Percentiles rank a stretch among this genome's conserved stretches.
Conservation (phyloP, 2,113 vertebrate genomes). For the Hippocampus zosterae region DNA sequence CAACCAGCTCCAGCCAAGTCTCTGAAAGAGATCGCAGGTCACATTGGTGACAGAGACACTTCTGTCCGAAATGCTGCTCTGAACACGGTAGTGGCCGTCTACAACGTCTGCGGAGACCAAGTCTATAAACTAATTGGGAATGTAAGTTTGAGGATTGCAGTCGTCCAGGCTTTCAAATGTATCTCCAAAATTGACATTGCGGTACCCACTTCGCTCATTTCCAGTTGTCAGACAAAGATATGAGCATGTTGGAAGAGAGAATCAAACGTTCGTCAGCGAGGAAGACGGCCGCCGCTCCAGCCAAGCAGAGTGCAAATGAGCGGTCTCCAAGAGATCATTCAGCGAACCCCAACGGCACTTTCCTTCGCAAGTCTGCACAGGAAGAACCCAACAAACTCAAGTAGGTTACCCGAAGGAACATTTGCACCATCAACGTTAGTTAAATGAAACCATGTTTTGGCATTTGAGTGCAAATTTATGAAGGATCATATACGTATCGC, state of each 20-base stretch:
- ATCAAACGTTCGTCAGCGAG: constrained; percentile 96
- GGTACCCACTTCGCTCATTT: background rate
- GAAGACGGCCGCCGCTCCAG: constrained; percentile 74
- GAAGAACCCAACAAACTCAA: constrained; percentile 95
- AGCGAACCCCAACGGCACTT: constrained; percentile 75
- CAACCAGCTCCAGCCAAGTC: constrained; percentile 92
- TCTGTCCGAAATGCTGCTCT: constrained; percentile 93
- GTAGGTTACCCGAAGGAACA: constrained; percentile 68
- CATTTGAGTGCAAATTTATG: background rate
- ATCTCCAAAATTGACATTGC: background rate
- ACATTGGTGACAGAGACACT: constrained; percentile 94
- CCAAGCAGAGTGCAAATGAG: constrained; percentile 76
- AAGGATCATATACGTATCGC: background rate
- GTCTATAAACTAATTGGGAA: constrained; percentile 98
- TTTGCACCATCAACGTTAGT: background rate
- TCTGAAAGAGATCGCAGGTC: constrained; percentile 92
- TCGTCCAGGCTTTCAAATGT: background rate
- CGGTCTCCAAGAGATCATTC: constrained; percentile 76
- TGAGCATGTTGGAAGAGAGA: constrained; percentile 98
- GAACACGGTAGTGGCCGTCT: constrained; percentile 92
- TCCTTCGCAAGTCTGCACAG: constrained; percentile 82
- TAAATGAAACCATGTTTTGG: background rate
- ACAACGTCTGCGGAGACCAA: constrained; percentile 92
- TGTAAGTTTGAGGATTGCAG: constrained; percentile 70
- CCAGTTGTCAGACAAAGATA: constrained; percentile 95